Percentiles rank a stretch among this genome's conserved stretches.
Conservation (phyloP, 1,140 invertebrate species). For the Polypedilum vanderplanki region DNA sequence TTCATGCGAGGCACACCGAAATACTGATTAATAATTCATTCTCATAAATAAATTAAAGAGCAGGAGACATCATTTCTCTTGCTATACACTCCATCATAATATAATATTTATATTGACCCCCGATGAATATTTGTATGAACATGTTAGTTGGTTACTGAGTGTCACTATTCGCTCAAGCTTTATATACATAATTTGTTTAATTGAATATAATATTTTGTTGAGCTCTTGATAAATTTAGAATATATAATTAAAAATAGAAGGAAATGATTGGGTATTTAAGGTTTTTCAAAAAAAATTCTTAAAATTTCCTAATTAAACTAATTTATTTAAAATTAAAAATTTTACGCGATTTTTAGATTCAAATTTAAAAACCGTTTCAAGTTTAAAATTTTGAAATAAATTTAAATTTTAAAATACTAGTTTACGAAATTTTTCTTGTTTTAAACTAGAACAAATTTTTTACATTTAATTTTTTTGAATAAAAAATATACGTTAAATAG, state of each 20-base stretch:
- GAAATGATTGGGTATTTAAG: background rate
- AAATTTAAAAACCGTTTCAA: too few species aligned
- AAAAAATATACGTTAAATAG: too few species aligned
- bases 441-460: too few species aligned
- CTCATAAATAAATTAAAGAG: constrained; percentile 8
- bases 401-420: too few species aligned
- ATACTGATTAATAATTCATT: constrained; percentile 16
- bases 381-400: too few species aligned
- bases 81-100: background rate
- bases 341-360: too few species aligned
- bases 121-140: background rate
- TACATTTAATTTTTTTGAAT: too few species aligned
- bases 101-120: background rate
- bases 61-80: constrained; percentile 10
- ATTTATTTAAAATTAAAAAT: too few species aligned
- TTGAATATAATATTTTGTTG: constrained; percentile 3
- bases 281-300: background rate
- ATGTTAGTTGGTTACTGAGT: background rate
- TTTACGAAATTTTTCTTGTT: too few species aligned
- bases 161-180: constrained; percentile 8
- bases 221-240: background rate
- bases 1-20: constrained; percentile 16
- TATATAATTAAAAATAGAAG: background rate
- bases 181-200: constrained; percentile 1
- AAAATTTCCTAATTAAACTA: too few species aligned